A percentile compares a stretch with the other conserved stretches of the same genome.
phyloP scores from a whole-genome alignment of 2,797 vertebrate genomes.

The Hylomyscus alleni region DNA sequence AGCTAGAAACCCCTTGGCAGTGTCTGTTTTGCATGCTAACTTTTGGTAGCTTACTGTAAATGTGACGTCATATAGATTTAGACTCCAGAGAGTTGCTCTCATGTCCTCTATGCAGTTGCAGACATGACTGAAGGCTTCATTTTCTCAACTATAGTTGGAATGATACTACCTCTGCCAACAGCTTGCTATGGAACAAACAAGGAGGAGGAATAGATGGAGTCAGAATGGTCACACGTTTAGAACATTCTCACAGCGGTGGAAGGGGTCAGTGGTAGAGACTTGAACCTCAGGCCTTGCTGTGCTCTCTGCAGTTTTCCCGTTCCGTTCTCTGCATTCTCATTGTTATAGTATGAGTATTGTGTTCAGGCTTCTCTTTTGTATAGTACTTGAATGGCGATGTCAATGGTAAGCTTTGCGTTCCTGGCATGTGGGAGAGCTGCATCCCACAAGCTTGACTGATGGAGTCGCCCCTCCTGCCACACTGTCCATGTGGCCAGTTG shows the following conservation, averaged over 20 bases:
- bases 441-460: neutral
- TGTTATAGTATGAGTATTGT: neutral
- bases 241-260: neutral
- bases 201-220: neutral
- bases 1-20: conserved; percentile 13
- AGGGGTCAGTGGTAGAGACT: neutral
- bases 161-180: neutral
- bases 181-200: neutral
- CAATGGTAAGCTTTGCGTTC: neutral
- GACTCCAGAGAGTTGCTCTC: conserved; percentile 7
- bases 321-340: neutral
- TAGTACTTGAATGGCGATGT: conserved; percentile 11
- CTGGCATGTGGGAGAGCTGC: neutral
- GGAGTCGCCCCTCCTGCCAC: neutral
- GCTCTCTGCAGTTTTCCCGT: neutral
- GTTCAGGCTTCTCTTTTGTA: neutral
- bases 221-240: neutral
- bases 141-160: conserved; percentile 17
- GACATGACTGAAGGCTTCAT: neutral
- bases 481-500: neutral
- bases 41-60: conserved; percentile 28
- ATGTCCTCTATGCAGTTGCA: neutral
- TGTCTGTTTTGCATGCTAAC: neutral
- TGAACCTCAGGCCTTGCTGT: neutral
- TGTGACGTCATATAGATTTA: neutral